A percentile compares a stretch with the other conserved stretches of the same genome.
Evolutionary conservation across 2,888 invertebrate species (phyloP).

Genomic region (Spodoptera picta): DNA sequence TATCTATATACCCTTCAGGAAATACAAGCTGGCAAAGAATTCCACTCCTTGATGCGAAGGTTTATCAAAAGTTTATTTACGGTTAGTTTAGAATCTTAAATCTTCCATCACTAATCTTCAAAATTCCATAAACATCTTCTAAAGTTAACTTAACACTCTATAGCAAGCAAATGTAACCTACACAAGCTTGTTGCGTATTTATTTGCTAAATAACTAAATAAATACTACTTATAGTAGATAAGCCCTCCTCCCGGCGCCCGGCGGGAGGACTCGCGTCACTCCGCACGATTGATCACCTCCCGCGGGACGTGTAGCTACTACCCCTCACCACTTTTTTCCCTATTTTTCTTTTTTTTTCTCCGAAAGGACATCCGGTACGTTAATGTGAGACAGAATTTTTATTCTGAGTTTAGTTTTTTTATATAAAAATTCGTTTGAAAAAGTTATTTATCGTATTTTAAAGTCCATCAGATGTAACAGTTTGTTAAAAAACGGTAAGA

Average conservation of each 20-base stretch:
- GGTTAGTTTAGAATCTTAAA: too few relatives aligned
- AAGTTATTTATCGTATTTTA: too few relatives aligned
- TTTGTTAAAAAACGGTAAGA: too few relatives aligned
- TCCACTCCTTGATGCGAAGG: too few relatives aligned
- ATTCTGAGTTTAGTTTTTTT: neutral
- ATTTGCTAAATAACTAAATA: slow-evolving; percentile 59
- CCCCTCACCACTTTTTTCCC: slow-evolving; percentile 55
- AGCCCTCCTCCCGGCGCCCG: slow-evolving; percentile 29
- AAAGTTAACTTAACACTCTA: neutral
- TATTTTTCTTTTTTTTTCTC: slow-evolving; percentile 39
- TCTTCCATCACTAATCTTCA: too few relatives aligned
- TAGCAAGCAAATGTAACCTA: neutral
- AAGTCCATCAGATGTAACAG: too few relatives aligned
- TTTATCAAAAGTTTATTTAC: too few relatives aligned
- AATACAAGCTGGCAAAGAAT: too few relatives aligned
- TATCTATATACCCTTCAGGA: too few relatives aligned
- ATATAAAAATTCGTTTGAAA: neutral
- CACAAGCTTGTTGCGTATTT: slow-evolving; percentile 46
- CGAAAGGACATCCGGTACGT: slow-evolving; percentile 56
- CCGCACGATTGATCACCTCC: slow-evolving; percentile 71
- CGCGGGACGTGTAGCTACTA: slow-evolving; percentile 65
- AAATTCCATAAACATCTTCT: too few relatives aligned
- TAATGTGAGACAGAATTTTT: slow-evolving; percentile 26
- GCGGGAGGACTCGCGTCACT: slow-evolving; percentile 59
- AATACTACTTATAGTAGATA: slow-evolving; percentile 54